Evolutionary conservation across 2,113 vertebrate genomes (phyloP).

Genomic region (Misgurnus mizolepis): DNA sequence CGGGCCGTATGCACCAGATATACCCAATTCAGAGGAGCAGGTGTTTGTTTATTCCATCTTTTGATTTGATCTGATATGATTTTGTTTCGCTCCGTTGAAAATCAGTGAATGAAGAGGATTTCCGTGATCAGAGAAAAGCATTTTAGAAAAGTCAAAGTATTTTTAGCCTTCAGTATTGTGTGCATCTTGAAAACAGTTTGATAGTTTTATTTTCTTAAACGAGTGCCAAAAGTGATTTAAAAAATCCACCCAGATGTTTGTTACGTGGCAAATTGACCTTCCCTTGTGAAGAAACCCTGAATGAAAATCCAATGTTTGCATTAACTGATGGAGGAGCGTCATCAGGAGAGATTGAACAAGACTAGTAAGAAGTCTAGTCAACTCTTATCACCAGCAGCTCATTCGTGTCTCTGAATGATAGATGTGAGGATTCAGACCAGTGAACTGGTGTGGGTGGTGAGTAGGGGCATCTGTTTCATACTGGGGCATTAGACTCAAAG

Average conservation of each 20-base stretch:
- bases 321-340: conserved; percentile 44
- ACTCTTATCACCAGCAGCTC: conserved; percentile 29
- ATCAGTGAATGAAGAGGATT: conserved; percentile 70
- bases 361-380: conserved; percentile 36
- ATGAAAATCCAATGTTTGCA: conserved; percentile 15
- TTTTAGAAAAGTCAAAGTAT: conserved; percentile 41
- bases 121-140: conserved; percentile 44
- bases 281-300: conserved; percentile 20
- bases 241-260: conserved; percentile 24
- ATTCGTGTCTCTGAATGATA: conserved; percentile 17
- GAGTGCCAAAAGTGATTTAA: conserved; percentile 38
- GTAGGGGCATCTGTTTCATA: conserved; percentile 44
- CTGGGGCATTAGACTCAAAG: conserved; percentile 20
- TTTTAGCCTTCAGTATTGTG: conserved; percentile 21
- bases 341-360: not conserved
- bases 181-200: conserved; percentile 28
- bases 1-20: conserved; percentile 50
- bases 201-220: conserved; percentile 39
- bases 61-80: conserved; percentile 62
- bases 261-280: conserved; percentile 36
- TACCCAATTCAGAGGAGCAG: conserved; percentile 55
- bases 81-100: conserved; percentile 57
- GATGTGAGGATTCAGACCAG: not conserved
- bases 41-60: conserved; percentile 54
- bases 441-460: conserved; percentile 44